A percentile compares a stretch with the other conserved stretches of the same genome.
These are phyloP conservation scores for Atta cephalotes DNA, from an alignment of 1,140 invertebrate genomes.

Conservation along the genomic window DNA sequence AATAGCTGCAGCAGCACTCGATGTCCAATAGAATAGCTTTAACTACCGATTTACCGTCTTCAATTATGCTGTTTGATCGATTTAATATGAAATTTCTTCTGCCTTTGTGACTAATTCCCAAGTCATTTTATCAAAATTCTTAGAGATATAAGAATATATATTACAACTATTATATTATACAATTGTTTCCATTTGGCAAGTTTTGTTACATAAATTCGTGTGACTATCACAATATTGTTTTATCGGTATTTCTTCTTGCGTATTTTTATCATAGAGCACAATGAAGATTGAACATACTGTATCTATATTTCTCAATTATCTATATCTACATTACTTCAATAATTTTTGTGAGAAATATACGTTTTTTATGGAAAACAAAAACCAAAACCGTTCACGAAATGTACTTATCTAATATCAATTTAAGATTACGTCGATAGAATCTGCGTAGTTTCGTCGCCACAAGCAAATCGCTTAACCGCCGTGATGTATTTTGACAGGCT, in stretches of 20 bases:
- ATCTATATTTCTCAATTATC: not conserved
- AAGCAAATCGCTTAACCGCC: slow-evolving; percentile 69
- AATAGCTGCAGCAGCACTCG: slow-evolving; percentile 62
- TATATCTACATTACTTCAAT: not conserved
- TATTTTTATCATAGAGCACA: not conserved
- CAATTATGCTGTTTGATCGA: slow-evolving; percentile 56
- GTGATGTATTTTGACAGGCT: slow-evolving; percentile 78
- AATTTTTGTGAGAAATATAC: not conserved
- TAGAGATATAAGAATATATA: not conserved
- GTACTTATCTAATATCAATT: not conserved
- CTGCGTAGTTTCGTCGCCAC: slow-evolving; percentile 63
- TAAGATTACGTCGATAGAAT: slow-evolving; percentile 34
- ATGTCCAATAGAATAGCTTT: slow-evolving; percentile 37
- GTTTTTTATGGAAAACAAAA: not conserved
- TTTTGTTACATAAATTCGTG: not conserved
- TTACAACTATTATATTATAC: not conserved
- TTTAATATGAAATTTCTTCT: slow-evolving; percentile 39
- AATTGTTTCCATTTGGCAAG: not conserved
- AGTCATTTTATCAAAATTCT: slow-evolving; percentile 13
- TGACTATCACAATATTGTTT: not conserved
- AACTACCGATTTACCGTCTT: slow-evolving; percentile 43
- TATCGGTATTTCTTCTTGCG: not conserved
- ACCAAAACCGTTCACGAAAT: not conserved
- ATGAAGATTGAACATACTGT: not conserved
- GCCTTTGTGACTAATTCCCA: slow-evolving; percentile 27